Conservation (phyloP, 2,113 vertebrate species). For the Scortum barcoo region DNA sequence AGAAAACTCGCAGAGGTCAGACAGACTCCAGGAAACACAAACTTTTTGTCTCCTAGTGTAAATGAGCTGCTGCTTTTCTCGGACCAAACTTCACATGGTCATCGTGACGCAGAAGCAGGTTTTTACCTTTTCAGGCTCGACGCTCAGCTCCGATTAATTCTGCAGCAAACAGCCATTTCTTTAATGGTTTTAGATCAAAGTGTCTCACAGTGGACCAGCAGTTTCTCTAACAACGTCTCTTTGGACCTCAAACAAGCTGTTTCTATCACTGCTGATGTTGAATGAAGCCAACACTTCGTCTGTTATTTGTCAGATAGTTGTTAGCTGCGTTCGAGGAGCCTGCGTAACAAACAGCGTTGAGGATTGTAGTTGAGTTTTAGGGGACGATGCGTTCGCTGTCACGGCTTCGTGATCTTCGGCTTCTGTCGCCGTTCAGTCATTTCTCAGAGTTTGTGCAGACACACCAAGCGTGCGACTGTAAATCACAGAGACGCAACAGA, state of each 20-base stretch:
- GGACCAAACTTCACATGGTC: neutral
- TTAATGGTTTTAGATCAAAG: too few species aligned
- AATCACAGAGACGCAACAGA: neutral
- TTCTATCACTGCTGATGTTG: too few species aligned
- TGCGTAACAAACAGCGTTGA: too few species aligned
- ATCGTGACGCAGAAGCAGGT: too few species aligned
- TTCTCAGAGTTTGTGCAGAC: neutral
- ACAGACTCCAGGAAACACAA: conserved; percentile 51
- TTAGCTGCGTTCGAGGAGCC: too few species aligned
- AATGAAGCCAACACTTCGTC: too few species aligned
- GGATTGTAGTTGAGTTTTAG: too few species aligned
- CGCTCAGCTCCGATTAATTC: neutral
- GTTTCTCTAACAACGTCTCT: too few species aligned
- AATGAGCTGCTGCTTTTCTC: conserved; percentile 43
- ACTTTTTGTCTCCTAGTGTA: neutral
- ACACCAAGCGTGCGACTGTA: neutral
- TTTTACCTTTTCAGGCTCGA: neutral
- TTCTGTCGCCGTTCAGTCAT: neutral
- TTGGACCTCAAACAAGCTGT: too few species aligned
- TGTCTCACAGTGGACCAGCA: too few species aligned
- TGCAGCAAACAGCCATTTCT: too few species aligned
- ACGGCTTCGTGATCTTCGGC: neutral
- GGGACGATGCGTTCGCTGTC: neutral
- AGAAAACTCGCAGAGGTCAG: conserved; percentile 60
- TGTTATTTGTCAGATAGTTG: too few species aligned